Evolutionary conservation across 2,888 invertebrate species (phyloP), one percentile per base, ranked within the genome.

Genomic region (Conops quadrifasciatus): DNA sequence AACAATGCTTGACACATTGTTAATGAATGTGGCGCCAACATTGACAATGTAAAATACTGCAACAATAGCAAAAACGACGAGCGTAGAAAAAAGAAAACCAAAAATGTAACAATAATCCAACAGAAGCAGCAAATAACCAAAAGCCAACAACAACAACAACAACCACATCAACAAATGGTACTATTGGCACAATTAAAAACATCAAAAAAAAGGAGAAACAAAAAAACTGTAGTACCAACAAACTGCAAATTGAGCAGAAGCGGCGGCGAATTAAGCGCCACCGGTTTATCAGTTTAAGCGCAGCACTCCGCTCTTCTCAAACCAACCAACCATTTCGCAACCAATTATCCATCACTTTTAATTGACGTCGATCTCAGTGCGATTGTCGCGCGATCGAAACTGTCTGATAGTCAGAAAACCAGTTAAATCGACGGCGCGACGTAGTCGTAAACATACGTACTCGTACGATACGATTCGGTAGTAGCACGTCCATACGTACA

Each of bases 361-460:
- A 73, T 73, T 70, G 67, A 58, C 53, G 59, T 59, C 67, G 60
- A 60, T 51, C 69, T 68, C 51, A 71, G 4, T 36, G 36, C 66
- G 60, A 71, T 60, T 71, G 65, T 58, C 36, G 36, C 60, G 15
- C 72, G 73, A 71, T 73, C 71, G 64, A 36, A 71, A 58, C 71
- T 59, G 64, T n/a, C 71, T 47, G 67, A 67, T 71, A 65, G 43
- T 60, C 62, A 66, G 53, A 45, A 36, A 36, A 15, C 4, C 49
- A 16, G 49, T 49, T 49, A 3, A 36, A 36, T 36, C 36, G 36
- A 7, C 4, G 9, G 4, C 36, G 9, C 4, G 9, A 7, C 36
- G 9, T 36, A 36, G 36, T 36, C 36, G 36, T 36, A 9, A 36
- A 36, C 4, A 36, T 36, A 36, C 36, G 36, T n/a, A n/a, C n/a